phyloP scores from a whole-genome alignment of 2,797 vertebrate species.

The Siniperca obscura region DNA sequence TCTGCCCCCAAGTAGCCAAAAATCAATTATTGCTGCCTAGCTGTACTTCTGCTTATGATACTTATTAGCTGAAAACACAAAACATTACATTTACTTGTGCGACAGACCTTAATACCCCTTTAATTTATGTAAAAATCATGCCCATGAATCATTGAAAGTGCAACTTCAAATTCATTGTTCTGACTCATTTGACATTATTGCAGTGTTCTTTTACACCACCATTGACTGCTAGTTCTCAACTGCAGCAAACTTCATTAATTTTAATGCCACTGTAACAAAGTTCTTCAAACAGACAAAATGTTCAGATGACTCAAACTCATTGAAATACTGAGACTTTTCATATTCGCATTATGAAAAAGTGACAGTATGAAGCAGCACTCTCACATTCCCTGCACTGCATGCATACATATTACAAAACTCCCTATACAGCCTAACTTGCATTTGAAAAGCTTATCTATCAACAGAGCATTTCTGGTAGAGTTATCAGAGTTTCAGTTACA shows the following conservation, averaged over 20 bases:
- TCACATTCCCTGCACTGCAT: constrained; percentile 20
- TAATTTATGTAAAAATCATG: constrained; percentile 21
- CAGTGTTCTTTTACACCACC: constrained; percentile 1
- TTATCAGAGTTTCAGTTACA: constrained; percentile 16
- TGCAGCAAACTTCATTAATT: constrained; percentile 21
- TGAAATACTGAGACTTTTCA: constrained; percentile 40
- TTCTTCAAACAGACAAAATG: constrained; percentile 32
- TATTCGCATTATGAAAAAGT: constrained; percentile 16
- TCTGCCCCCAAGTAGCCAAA: background rate
- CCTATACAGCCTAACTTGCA: constrained; percentile 5
- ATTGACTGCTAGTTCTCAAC: constrained; percentile 22
- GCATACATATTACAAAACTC: constrained; percentile 18
- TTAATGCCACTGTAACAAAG: constrained; percentile 39
- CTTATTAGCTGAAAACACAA: background rate
- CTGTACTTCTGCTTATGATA: background rate
- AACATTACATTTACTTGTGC: background rate
- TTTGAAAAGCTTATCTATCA: constrained; percentile 44
- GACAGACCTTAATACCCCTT: background rate
- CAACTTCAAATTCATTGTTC: constrained; percentile 28
- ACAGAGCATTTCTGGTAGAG: constrained; percentile 24
- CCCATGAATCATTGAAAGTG: constrained; percentile 15
- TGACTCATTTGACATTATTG: constrained; percentile 51
- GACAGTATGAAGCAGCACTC: constrained; percentile 11
- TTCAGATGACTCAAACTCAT: constrained; percentile 37
- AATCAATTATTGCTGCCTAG: background rate